These are phyloP conservation scores for Chanos chanos DNA, from an alignment of 2,797 vertebrate genomes.

Conservation along the genomic window DNA sequence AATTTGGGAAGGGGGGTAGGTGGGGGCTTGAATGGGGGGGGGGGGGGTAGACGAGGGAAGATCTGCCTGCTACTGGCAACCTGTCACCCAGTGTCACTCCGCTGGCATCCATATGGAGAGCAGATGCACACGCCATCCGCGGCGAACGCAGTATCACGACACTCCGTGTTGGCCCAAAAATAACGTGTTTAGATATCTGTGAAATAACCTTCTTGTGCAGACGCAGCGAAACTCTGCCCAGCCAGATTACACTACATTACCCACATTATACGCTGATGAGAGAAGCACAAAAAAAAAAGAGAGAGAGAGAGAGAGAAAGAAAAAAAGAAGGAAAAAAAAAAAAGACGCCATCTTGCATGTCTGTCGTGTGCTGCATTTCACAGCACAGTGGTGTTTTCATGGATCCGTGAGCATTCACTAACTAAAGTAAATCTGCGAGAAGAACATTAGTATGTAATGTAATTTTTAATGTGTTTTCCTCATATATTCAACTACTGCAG, in stretches of 20 bases:
- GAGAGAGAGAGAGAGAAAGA: no score
- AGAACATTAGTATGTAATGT: background rate
- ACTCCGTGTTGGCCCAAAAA: slow-evolving; percentile 7
- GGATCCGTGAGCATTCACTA: no score
- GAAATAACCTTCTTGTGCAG: slow-evolving; percentile 35
- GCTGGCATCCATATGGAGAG: slow-evolving; percentile 29
- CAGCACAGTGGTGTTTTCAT: no score
- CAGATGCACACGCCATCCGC: slow-evolving; percentile 37
- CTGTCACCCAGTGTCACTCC: slow-evolving; percentile 26
- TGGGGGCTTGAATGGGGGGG: slow-evolving; percentile 19
- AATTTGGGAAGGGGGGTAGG: no score
- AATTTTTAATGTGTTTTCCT: background rate
- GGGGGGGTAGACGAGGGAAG: slow-evolving; percentile 18
- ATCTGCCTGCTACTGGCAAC: no score
- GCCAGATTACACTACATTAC: slow-evolving; percentile 42
- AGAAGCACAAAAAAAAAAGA: no score
- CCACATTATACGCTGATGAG: slow-evolving; percentile 39
- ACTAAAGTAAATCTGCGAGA: background rate
- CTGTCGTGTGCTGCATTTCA: no score
- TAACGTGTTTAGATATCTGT: slow-evolving; percentile 28
- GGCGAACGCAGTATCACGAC: slow-evolving; percentile 22
- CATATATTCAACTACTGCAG: background rate
- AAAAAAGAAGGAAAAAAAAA: no score
- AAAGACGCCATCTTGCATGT: no score
- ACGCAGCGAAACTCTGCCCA: slow-evolving; percentile 21